Evolutionary conservation across 2,797 vertebrate genomes (phyloP), one percentile per base, ranked within the genome.

Genomic region (Anguilla marmorata): DNA sequence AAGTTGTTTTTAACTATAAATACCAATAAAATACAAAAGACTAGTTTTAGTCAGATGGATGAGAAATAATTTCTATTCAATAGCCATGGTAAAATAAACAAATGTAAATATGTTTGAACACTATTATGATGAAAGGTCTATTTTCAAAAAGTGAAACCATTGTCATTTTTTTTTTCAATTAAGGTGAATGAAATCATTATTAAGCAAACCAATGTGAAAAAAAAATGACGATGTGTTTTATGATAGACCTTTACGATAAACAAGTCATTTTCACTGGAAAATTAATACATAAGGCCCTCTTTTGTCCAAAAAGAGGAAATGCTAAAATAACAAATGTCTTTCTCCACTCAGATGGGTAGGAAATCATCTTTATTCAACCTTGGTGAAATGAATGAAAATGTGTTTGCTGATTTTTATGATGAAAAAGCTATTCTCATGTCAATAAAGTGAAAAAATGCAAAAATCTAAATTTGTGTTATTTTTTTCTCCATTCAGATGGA

Each of bases 381-480:
- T 66, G 63, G 63, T 66, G 24, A 66, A 66, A 66, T 66, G 14
- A 66, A n/a, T 66, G 54, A 66, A 66, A 66, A 66, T 66, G 63
- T 66, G 21, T 66, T 66, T 66, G 63, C 63, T n/a, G n/a, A 66
- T n/a, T 66, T 66, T n/a, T 66, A 66, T 66, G n/a, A 66, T 66
- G 63, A 27, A 24, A 66, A 66, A 27, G n/a, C 21, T 66, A 66
- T 66, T 27, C n/a, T 66, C 63, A 66, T 66, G 63, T 66, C 63
- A 66, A 66, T 66, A 66, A 66, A 66, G 63, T 66, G 63, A 7
- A n/a, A n/a, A 66, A 66, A 66, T 66, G 63, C 21, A 8, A 66
- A 66, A 66, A n/a, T 24, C n/a, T 66, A n/a, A 24, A 66, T 27
- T 8, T 66, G 63, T 66, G 54, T 27, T 41, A 41, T 66, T 66